phyloP scores from a whole-genome alignment of 2,888 invertebrate genomes.

The Mayetiola destructor region DNA sequence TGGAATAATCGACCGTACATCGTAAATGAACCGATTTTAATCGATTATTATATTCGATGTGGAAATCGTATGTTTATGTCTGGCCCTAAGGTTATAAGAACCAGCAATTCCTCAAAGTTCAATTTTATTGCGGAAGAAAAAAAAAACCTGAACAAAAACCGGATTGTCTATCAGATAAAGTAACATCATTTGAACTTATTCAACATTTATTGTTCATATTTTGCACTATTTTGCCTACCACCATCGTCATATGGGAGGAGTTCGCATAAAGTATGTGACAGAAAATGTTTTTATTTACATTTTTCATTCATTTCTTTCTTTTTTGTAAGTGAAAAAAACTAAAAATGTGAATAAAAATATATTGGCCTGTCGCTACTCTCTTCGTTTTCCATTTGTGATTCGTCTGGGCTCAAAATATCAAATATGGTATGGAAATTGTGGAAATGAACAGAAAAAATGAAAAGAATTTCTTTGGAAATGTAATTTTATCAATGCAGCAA shows the following conservation, averaged over 20 bases:
- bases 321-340: not conserved
- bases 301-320: not conserved
- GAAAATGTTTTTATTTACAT: constrained; percentile 10
- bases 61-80: no score
- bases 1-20: no score
- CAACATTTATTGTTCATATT: not conserved
- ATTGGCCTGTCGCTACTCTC: not conserved
- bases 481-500: constrained; percentile 5
- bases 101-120: no score
- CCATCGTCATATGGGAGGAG: not conserved
- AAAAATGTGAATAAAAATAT: not conserved
- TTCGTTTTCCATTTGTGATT: not conserved
- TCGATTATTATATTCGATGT: no score
- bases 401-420: not conserved
- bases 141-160: no score
- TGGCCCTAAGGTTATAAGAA: no score
- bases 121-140: no score
- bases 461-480: not conserved
- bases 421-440: no score
- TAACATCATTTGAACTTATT: constrained; percentile 3
- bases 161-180: no score
- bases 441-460: no score
- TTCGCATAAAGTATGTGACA: no score
- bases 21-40: no score
- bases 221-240: not conserved